phyloP scores from a whole-genome alignment of 2,888 invertebrate species.

The Willowsia nigromaculata region DNA sequence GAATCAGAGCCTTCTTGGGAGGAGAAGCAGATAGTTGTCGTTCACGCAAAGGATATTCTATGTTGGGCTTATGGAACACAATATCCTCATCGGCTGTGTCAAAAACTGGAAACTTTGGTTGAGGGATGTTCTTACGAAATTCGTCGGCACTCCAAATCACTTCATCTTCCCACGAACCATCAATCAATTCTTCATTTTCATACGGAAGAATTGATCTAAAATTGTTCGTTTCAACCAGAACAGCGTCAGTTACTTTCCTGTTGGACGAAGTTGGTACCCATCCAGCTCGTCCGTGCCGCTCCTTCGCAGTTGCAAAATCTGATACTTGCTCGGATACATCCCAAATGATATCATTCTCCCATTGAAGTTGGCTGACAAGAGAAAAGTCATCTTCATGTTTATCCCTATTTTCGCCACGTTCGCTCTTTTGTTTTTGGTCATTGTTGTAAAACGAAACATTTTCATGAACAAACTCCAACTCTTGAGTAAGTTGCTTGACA shows the following conservation, averaged over 20 bases:
- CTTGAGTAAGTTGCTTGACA: too few species aligned
- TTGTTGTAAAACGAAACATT: too few species aligned
- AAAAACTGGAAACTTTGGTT: conserved; percentile 94
- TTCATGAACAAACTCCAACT: too few species aligned
- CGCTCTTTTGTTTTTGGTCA: too few species aligned
- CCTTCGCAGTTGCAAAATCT: neutral
- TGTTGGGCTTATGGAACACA: conserved; percentile 93
- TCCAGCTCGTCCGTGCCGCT: neutral
- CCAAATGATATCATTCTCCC: conserved; percentile 99
- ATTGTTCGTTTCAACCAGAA: neutral
- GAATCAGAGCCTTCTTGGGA: conserved; percentile 82
- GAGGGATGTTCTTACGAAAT: conserved; percentile 89
- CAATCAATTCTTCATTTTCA: conserved; percentile 97
- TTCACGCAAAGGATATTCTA: conserved; percentile 85
- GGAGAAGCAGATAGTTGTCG: neutral
- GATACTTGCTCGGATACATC: conserved; percentile 85
- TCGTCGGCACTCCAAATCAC: conserved; percentile 98
- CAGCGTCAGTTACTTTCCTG: neutral
- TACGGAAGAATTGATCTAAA: neutral
- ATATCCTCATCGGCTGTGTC: conserved; percentile 99
- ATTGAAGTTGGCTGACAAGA: conserved; percentile 96
- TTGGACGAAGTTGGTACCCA: neutral
- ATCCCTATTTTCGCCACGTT: conserved; percentile 31
- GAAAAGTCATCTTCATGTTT: conserved; percentile 92
- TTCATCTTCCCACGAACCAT: conserved; percentile 97